Evolutionary conservation across 64 coral and sea anemone species (phyloP), one percentile per base, ranked within the genome.

Genomic region (Hydrozoanthus tunicans): DNA sequence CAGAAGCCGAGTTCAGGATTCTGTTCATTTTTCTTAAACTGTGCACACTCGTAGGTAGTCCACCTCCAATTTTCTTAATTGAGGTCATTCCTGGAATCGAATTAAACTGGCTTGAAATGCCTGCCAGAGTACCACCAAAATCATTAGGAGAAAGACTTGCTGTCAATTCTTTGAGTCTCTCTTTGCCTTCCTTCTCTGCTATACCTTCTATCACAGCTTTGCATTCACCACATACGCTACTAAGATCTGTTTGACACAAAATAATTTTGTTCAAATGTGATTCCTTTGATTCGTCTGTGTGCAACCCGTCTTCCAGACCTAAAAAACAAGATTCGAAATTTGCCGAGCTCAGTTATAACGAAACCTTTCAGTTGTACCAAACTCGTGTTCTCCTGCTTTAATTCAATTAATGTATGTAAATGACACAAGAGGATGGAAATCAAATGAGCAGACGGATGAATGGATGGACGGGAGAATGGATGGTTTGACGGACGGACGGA

Each of bases 31-130:
- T 88, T 88, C 84, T 72, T 11, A 88, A 70, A 25, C 68, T 73
- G 23, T 88, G 84, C 11, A 88, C 84, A 88, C 73, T 88, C 60
- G 69, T 73, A 14, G 84, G 84, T 51, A 88, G 20, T 17, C 84
- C 84, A 14, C 69, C 84, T 60, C 84, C 84, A 74, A 88, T 56
- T 59, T 7, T 25, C 60, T 59, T 72, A 5, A 88, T 88, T 6
- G 84, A 88, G n/a, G 84, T 20, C 10, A 88, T 60, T 60, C 84
- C 84, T 0, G 84, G 84, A 88, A 88, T 88, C n/a, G 84, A 67
- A 70, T 88, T 74, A 26, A 88, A 61, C 84, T 88, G 84, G 84
- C 15, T 74, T 0, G 84, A 88, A 73, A 88, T 74, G 0, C 84
- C 84, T 53, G 83, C 67, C 68, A 86, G 64, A 17, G 83, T 86